Percentiles rank a stretch among this genome's conserved stretches.
phyloP scores from a whole-genome alignment of 2,113 vertebrate genomes.

The Nesoenas mayeri region DNA sequence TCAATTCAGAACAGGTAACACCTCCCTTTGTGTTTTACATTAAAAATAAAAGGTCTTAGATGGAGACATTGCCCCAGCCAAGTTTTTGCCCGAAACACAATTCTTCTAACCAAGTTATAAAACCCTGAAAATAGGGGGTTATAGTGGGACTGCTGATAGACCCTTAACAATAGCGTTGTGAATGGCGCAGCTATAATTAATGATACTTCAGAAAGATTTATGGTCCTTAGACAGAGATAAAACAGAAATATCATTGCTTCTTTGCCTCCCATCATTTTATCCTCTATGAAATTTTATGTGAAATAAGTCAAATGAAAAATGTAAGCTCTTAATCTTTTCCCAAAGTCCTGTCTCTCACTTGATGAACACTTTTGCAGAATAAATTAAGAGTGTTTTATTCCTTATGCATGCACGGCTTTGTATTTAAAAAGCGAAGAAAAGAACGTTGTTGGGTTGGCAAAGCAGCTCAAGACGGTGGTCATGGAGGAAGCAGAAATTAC shows the following conservation, averaged over 20 bases:
- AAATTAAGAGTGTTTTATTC: conserved; percentile 66
- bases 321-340: conserved; percentile 76
- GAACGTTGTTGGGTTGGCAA: conserved; percentile 6
- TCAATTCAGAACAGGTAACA: neutral
- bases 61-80: conserved; percentile 10
- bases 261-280: conserved; percentile 71
- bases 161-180: conserved; percentile 61
- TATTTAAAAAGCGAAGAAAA: conserved; percentile 54
- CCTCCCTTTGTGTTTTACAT: neutral
- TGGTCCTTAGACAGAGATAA: conserved; percentile 71
- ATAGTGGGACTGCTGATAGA: conserved; percentile 48
- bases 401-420: conserved; percentile 47
- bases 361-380: conserved; percentile 69
- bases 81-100: conserved; percentile 55
- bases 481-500: neutral
- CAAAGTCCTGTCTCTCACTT: conserved; percentile 68
- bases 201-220: conserved; percentile 75
- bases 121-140: conserved; percentile 37
- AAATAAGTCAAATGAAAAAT: conserved; percentile 77
- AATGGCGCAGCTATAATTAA: conserved; percentile 69
- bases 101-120: conserved; percentile 51
- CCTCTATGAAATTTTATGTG: conserved; percentile 77
- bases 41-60: neutral
- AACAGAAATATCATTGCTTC: conserved; percentile 74
- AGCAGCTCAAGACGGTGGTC: neutral